Percentiles rank a stretch among this genome's conserved stretches.
Conservation (phyloP, 2,113 vertebrate genomes). For the Chamaetylas fuelleborni region DNA sequence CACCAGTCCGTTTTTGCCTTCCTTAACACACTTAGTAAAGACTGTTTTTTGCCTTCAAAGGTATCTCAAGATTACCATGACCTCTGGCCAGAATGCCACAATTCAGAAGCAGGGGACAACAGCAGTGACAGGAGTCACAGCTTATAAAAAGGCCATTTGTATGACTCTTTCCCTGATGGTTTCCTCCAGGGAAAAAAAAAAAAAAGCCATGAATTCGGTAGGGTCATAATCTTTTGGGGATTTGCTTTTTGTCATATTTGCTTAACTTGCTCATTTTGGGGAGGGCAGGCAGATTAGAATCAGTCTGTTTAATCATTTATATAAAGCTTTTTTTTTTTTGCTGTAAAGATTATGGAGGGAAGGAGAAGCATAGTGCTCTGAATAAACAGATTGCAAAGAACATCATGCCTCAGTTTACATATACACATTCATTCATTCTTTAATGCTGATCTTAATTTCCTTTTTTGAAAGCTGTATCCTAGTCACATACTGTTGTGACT, state of each 20-base stretch:
- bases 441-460: background rate
- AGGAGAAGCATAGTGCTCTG: background rate
- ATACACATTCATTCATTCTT: background rate
- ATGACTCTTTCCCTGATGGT: background rate
- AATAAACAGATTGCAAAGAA: background rate
- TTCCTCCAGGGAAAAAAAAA: background rate
- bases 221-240: background rate
- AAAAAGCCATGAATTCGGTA: background rate
- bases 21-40: background rate
- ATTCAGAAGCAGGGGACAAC: background rate
- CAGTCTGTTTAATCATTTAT: background rate
- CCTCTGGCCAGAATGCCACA: background rate
- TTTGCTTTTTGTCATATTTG: fast-evolving
- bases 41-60: background rate
- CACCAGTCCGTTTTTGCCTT: background rate
- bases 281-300: background rate
- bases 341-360: background rate
- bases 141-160: background rate
- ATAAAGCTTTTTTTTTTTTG: background rate
- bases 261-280: background rate
- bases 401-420: background rate
- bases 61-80: background rate
- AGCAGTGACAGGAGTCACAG: background rate
- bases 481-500: background rate
- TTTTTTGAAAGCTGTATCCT: background rate